Evolutionary conservation across 2,113 vertebrate species (phyloP).

Genomic region (Podocnemis expansa): DNA sequence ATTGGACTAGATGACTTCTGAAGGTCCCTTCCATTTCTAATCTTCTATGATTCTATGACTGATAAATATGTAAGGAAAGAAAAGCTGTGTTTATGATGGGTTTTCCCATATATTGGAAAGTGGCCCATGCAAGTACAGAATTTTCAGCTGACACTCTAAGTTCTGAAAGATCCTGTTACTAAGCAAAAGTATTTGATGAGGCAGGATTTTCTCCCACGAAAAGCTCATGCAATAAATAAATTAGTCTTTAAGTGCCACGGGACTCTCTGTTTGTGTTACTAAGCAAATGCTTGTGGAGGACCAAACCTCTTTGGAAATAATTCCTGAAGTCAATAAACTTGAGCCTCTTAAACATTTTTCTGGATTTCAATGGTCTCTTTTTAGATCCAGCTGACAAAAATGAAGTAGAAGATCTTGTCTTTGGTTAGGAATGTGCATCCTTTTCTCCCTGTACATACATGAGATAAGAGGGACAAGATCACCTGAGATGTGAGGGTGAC

Average conservation of each 20-base stretch:
- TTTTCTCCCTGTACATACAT: not conserved
- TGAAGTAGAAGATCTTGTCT: not conserved
- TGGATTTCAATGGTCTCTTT: not conserved
- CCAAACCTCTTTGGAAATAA: not conserved
- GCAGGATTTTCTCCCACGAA: no score
- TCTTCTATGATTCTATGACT: no score
- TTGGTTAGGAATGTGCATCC: not conserved
- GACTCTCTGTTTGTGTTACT: no score
- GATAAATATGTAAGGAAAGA: not conserved
- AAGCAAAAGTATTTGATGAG: no score
- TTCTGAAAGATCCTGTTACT: not conserved
- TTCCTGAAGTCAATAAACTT: not conserved
- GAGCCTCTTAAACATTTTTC: not conserved
- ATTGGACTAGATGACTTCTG: no score
- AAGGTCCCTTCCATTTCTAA: no score
- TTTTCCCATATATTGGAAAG: not conserved
- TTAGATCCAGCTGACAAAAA: not conserved
- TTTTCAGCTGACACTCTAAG: not conserved
- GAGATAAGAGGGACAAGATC: not conserved
- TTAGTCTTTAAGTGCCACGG: no score
- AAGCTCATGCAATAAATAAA: no score
- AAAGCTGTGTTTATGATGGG: not conserved
- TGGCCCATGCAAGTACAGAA: not conserved
- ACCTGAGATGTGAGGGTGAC: not conserved
- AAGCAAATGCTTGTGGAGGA: not conserved